Evolutionary conservation across 1,140 invertebrate genomes (phyloP).

Genomic region (Arctopsyche grandis): DNA sequence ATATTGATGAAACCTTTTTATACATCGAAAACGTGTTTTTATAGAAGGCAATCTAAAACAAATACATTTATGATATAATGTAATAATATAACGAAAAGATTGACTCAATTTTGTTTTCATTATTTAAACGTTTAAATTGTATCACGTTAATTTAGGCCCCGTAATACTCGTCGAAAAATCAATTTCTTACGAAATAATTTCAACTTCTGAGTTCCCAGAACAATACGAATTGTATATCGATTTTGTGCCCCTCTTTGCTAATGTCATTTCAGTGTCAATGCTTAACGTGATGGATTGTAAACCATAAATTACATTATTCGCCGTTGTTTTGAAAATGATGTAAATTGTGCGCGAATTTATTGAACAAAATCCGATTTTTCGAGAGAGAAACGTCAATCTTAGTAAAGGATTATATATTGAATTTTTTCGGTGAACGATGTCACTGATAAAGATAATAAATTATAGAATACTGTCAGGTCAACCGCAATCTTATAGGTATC

Average conservation of each 20-base stretch:
- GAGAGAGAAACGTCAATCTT: conserved; percentile 18
- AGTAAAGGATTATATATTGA: conserved; percentile 16
- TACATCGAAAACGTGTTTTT: conserved; percentile 16
- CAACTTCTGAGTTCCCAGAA: too few species aligned
- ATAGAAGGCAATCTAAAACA: background rate
- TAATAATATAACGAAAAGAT: background rate
- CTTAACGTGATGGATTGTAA: conserved; percentile 10
- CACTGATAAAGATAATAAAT: conserved; percentile 24
- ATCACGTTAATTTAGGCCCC: too few species aligned
- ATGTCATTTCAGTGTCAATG: background rate
- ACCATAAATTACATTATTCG: conserved; percentile 18
- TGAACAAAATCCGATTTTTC: conserved; percentile 4
- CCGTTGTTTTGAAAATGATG: background rate
- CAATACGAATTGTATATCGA: too few species aligned
- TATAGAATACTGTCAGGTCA: conserved; percentile 14
- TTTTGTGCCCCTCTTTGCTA: too few species aligned
- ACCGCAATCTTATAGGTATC: conserved; percentile 21
- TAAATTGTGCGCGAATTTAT: conserved; percentile 18
- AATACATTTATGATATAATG: background rate
- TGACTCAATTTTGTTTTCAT: background rate
- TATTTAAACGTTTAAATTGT: too few species aligned
- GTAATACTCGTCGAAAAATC: too few species aligned
- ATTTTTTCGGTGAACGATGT: conserved; percentile 19
- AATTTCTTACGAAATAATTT: too few species aligned
- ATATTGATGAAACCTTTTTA: conserved; percentile 23